A percentile compares a stretch with the other conserved stretches of the same genome.
Conservation (phyloP, 2,797 vertebrate species). For the Rhabdomys pumilio region DNA sequence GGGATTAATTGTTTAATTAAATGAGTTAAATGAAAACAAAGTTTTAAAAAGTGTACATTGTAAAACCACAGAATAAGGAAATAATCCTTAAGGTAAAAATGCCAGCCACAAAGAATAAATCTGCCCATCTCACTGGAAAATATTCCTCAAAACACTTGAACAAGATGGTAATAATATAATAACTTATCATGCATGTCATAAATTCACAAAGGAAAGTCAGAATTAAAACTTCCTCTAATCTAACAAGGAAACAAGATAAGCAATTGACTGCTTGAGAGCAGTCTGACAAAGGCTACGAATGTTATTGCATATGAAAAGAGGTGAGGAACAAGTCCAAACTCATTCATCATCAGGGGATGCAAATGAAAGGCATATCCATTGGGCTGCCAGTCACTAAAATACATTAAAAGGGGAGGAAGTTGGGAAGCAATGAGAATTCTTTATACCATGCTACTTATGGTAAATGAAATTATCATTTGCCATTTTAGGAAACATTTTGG, state of each 20-base stretch:
- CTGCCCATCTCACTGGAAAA: conserved; percentile 13
- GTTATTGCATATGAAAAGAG: not conserved
- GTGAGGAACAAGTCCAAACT: not conserved
- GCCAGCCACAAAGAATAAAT: not conserved
- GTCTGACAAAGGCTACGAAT: conserved; percentile 7
- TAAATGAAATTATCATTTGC: not conserved
- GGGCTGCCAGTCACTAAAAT: conserved; percentile 30
- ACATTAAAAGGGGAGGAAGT: not conserved
- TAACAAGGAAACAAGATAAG: conserved; percentile 10
- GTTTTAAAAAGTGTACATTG: conserved; percentile 27
- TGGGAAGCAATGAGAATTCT: not conserved
- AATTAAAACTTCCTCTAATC: not conserved
- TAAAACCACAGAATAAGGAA: not conserved
- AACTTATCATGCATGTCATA: conserved; percentile 23
- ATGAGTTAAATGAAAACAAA: not conserved
- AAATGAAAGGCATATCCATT: conserved; percentile 29
- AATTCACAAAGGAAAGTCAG: not conserved
- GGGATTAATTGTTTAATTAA: not conserved
- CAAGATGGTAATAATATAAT: not conserved
- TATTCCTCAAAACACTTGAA: conserved; percentile 27
- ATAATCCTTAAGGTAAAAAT: conserved; percentile 37
- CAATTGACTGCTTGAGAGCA: not conserved
- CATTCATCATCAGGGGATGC: conserved; percentile 3
- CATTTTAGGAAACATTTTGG: conserved; percentile 52
- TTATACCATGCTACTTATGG: not conserved